Conservation (phyloP, 2,888 invertebrate species). For the Drosophila nigricruria region DNA sequence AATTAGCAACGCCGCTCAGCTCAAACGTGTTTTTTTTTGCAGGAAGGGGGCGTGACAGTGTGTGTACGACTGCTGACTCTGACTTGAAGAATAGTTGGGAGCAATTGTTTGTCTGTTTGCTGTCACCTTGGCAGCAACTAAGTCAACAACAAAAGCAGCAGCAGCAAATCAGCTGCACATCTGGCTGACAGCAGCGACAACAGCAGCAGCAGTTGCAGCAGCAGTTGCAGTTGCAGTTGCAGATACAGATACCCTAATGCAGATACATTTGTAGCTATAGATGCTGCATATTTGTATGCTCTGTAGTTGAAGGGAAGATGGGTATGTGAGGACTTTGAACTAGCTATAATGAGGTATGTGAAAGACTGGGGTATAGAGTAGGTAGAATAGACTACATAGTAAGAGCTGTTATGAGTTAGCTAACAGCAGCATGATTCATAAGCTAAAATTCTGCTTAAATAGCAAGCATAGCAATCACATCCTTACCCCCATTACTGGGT, state of each 20-base stretch:
- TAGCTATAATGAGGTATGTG: neutral
- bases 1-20: conserved; percentile 65
- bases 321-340: neutral
- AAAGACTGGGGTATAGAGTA: neutral
- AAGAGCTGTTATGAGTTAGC: no score
- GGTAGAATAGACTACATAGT: no score
- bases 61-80: neutral
- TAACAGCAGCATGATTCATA: no score
- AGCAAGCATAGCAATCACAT: no score
- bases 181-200: conserved; percentile 15
- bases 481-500: neutral
- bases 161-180: conserved; percentile 47
- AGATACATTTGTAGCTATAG: conserved; percentile 15
- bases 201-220: neutral
- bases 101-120: conserved; percentile 52
- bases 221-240: conserved; percentile 17
- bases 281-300: conserved; percentile 14
- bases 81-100: conserved; percentile 20
- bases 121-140: conserved; percentile 53
- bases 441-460: neutral
- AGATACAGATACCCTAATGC: conserved; percentile 11
- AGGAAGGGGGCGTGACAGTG: neutral
- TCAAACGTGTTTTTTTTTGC: neutral
- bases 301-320: neutral
- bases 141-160: conserved; percentile 56